phyloP scores from a whole-genome alignment of 2,797 vertebrate species.

The Onychomys arenicola region DNA sequence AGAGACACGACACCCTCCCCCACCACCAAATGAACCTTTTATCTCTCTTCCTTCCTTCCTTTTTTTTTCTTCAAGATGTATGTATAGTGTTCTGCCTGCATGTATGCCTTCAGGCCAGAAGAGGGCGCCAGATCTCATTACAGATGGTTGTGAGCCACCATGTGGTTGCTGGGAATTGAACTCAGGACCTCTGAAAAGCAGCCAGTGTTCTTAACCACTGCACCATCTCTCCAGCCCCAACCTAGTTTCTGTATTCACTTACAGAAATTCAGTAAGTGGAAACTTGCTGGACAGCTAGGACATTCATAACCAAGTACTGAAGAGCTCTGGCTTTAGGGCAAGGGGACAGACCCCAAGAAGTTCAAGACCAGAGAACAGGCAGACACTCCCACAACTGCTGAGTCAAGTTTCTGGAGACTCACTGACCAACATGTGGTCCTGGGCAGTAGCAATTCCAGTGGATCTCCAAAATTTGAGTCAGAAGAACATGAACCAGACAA shows the following conservation, averaged over 20 bases:
- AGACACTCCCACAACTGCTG: background rate
- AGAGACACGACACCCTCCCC: background rate
- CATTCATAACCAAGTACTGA: background rate
- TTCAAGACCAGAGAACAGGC: background rate
- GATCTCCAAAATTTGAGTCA: background rate
- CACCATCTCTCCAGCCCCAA: too few relatives aligned
- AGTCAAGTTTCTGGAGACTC: background rate
- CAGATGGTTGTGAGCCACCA: too few relatives aligned
- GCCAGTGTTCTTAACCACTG: too few relatives aligned
- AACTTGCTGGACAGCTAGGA: background rate
- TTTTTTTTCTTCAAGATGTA: too few relatives aligned
- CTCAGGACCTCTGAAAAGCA: too few relatives aligned
- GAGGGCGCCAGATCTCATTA: too few relatives aligned
- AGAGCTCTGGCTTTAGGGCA: background rate
- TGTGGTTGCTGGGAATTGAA: too few relatives aligned
- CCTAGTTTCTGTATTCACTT: background rate
- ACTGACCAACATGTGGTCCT: background rate
- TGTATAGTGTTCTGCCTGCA: too few relatives aligned
- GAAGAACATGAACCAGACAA: background rate
- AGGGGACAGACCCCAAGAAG: background rate
- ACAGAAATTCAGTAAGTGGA: background rate
- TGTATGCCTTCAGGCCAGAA: too few relatives aligned
- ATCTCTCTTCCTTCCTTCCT: too few relatives aligned
- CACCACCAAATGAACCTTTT: too few relatives aligned
- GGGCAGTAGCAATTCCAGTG: too few relatives aligned